Evolutionary conservation across 2,888 invertebrate genomes (phyloP), one percentile per base, ranked within the genome.

Genomic region (Carabus problematicus): DNA sequence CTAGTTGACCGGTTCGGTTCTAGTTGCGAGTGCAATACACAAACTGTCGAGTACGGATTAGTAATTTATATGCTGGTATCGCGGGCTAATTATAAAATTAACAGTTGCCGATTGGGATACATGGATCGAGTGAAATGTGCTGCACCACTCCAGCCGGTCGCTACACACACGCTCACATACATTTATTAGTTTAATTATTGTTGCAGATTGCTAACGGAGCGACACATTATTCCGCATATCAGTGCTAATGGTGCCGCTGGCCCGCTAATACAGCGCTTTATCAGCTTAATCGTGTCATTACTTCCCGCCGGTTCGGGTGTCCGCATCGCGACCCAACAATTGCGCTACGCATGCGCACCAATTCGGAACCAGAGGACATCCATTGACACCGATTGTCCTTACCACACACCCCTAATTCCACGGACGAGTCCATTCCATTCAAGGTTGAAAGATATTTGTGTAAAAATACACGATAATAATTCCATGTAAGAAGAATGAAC

Each of bases 171-270:
- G 14, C 16, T 9, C 63, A 63, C 43, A 55, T 14, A 52, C 71
- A 71, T 71, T 71, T 69, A 72, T 70, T 70, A 68, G 70, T 72
- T 69, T 69, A 72, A 72, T 72, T 72, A 69, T 66, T 70, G 67
- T 68, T 70, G 60, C 56, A 64, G 56, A 70, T 45, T 43, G 18
- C 39, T 39, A 16, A 39, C 42, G 39, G 14, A 42, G 49, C 39
- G 62, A 43, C 60, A 64, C 61, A 71, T 63, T 71, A 68, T 68
- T 62, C 62, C 42, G 45, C 63, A 58, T 67, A 71, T 71, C 67
- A 68, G 62, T 63, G 63, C 67, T 67, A 71, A 71, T 71, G 63
- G 71, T 59, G 70, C 55, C 56, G 59, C 42, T 39, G 59, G 63
- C 71, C 62, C 68, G 64, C 70, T 70, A 62, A 62, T 62, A 52